Conservation (phyloP, 1,140 invertebrate genomes). For the Achatina immaculata region DNA sequence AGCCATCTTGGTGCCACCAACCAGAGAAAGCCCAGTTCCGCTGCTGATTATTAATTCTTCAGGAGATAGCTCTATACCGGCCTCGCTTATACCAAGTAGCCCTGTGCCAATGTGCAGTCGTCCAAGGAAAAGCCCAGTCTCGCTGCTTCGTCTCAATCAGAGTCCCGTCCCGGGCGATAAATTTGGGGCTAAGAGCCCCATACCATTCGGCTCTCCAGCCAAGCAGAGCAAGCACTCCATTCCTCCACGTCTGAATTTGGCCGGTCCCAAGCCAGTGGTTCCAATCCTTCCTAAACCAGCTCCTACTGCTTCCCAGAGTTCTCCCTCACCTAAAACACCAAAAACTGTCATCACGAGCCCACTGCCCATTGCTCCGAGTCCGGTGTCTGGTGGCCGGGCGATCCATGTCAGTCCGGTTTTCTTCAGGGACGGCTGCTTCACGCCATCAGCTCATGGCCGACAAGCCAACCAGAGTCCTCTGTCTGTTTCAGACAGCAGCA, state of each 20-base stretch:
- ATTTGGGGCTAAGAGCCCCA: slow-evolving; percentile 8
- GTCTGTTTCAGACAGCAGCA: slow-evolving; percentile 4
- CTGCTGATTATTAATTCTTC: slow-evolving; percentile 24
- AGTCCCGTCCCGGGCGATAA: background rate
- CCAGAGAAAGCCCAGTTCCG: slow-evolving; percentile 28
- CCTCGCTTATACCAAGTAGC: slow-evolving; percentile 4
- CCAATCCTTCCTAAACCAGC: slow-evolving; percentile 33
- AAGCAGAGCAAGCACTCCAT: slow-evolving; percentile 35
- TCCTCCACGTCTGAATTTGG: slow-evolving; percentile 10
- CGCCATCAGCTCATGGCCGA: background rate
- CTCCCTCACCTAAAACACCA: slow-evolving; percentile 24
- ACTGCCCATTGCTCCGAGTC: slow-evolving; percentile 25
- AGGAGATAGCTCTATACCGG: background rate
- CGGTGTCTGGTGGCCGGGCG: background rate
- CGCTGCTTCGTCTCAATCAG: slow-evolving; percentile 14
- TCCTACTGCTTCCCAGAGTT: background rate
- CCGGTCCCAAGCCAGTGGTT: slow-evolving; percentile 29
- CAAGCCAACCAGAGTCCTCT: slow-evolving; percentile 12
- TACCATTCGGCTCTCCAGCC: slow-evolving; percentile 29
- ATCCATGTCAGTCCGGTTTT: slow-evolving; percentile 6
- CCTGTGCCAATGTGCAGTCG: slow-evolving; percentile 26
- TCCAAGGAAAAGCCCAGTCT: slow-evolving; percentile 31
- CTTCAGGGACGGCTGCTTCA: slow-evolving; percentile 25
- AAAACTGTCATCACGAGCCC: slow-evolving; percentile 16
- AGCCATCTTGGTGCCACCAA: slow-evolving; percentile 16